Evolutionary conservation across 2,888 invertebrate genomes (phyloP).

Genomic region (Drosophila nr. medialis): DNA sequence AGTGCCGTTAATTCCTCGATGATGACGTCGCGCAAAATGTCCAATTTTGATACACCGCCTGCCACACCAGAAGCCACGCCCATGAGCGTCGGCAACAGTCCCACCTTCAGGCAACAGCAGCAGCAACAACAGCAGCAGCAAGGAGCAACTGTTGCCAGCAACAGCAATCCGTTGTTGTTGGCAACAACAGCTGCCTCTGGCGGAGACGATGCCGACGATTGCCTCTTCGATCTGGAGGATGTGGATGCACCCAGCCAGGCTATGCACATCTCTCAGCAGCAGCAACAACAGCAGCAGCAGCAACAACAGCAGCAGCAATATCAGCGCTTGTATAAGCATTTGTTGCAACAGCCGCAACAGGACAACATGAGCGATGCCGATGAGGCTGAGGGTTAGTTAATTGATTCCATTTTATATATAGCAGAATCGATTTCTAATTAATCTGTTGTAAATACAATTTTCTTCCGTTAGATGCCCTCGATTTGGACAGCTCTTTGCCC

Average conservation of each 20-base stretch:
- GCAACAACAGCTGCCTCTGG: slow-evolving; percentile 35
- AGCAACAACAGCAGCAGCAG: slow-evolving; percentile 43
- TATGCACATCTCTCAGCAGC: slow-evolving; percentile 38
- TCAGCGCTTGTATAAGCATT: slow-evolving; percentile 46
- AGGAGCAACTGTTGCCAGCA: slow-evolving; percentile 14
- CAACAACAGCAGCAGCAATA: slow-evolving; percentile 46
- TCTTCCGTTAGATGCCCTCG: slow-evolving; percentile 80
- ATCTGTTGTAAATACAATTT: background rate
- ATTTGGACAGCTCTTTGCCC: slow-evolving; percentile 81
- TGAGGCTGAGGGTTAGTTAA: slow-evolving; percentile 89
- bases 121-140: slow-evolving; percentile 48
- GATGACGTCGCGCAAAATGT: slow-evolving; percentile 75
- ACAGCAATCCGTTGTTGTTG: slow-evolving; percentile 8
- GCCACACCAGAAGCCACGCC: slow-evolving; percentile 85
- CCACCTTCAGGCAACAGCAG: slow-evolving; percentile 83
- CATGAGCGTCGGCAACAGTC: slow-evolving; percentile 85
- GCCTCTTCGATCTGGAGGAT: slow-evolving; percentile 92
- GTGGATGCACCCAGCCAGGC: slow-evolving; percentile 64
- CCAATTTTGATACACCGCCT: slow-evolving; percentile 84
- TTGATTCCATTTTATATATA: too few relatives aligned
- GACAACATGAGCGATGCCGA: slow-evolving; percentile 87
- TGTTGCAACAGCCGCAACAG: slow-evolving; percentile 43
- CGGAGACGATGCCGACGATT: slow-evolving; percentile 87
- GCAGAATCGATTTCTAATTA: too few relatives aligned
- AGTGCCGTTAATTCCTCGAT: slow-evolving; percentile 43